A percentile compares a stretch with the other conserved stretches of the same genome.
phyloP scores from a whole-genome alignment of 2,888 invertebrate species.

The Synergus itoensis region DNA sequence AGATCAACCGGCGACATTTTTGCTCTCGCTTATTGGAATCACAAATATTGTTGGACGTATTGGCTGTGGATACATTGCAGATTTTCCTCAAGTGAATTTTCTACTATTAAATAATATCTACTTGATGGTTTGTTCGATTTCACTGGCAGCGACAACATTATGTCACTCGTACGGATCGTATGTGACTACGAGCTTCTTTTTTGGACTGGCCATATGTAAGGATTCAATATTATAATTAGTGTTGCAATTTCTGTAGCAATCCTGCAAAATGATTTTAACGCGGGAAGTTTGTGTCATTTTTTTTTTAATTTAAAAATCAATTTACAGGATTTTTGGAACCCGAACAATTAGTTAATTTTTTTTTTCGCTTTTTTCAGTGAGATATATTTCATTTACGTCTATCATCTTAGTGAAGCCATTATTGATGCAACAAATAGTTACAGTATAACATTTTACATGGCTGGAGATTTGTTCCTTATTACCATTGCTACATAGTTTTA shows the following conservation, averaged over 20 bases:
- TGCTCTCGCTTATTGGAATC: conserved; percentile 92
- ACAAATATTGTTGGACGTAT: conserved; percentile 97
- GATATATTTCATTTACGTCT: conserved; percentile 98
- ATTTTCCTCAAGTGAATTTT: conserved; percentile 95
- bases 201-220: conserved; percentile 95
- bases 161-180: conserved; percentile 88
- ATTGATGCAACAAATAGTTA: conserved; percentile 93
- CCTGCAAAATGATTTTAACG: no score
- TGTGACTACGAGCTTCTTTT: conserved; percentile 90
- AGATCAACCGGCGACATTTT: conserved; percentile 85
- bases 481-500: conserved; percentile 91
- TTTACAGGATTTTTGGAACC: no score
- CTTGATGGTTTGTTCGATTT: conserved; percentile 92
- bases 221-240: conserved; percentile 62
- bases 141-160: conserved; percentile 91
- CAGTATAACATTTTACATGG: conserved; percentile 94
- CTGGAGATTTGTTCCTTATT: conserved; percentile 92
- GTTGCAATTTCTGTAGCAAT: not conserved
- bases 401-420: conserved; percentile 97
- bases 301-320: no score
- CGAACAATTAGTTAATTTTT: not conserved
- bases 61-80: conserved; percentile 92
- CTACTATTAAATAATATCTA: conserved; percentile 96
- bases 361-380: conserved; percentile 82
- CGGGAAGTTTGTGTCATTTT: no score